A percentile compares a stretch with the other conserved stretches of the same genome.
phyloP scores from a whole-genome alignment of 2,797 vertebrate genomes.

The Cephalopachus bancanus region DNA sequence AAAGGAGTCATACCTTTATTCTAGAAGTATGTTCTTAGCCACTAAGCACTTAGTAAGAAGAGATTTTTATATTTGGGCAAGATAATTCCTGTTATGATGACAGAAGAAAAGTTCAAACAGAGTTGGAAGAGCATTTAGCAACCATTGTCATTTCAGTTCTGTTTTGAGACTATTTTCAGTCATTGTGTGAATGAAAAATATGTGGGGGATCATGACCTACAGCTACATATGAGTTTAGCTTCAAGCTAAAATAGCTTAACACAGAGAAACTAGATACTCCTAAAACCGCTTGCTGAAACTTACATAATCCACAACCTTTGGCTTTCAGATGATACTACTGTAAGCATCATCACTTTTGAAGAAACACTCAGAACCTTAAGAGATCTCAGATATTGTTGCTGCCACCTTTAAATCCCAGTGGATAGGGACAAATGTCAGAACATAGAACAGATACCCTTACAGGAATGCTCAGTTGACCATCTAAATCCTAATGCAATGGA shows the following conservation, averaged over 20 bases:
- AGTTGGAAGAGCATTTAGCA: background rate
- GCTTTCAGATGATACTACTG: background rate
- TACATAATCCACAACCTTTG: background rate
- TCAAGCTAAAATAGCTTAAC: background rate
- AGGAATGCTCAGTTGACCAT: background rate
- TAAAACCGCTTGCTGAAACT: background rate
- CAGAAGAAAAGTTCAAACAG: background rate
- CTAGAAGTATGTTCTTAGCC: background rate
- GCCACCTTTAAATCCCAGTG: background rate
- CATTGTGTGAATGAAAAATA: background rate
- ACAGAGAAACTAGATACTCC: background rate
- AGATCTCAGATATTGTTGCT: background rate
- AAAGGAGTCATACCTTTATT: background rate
- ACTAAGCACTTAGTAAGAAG: background rate
- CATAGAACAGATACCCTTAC: background rate
- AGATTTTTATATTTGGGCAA: background rate
- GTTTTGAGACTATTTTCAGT: background rate
- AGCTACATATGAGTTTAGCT: background rate
- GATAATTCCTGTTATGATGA: background rate
- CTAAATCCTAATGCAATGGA: background rate
- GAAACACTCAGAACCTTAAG: background rate
- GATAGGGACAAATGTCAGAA: background rate
- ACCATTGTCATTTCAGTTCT: background rate
- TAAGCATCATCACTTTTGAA: background rate
- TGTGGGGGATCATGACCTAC: background rate